Base-by-base conservation (phyloP, 1,140 invertebrate genomes). In the Pemphigus obesinymphae region DNA sequence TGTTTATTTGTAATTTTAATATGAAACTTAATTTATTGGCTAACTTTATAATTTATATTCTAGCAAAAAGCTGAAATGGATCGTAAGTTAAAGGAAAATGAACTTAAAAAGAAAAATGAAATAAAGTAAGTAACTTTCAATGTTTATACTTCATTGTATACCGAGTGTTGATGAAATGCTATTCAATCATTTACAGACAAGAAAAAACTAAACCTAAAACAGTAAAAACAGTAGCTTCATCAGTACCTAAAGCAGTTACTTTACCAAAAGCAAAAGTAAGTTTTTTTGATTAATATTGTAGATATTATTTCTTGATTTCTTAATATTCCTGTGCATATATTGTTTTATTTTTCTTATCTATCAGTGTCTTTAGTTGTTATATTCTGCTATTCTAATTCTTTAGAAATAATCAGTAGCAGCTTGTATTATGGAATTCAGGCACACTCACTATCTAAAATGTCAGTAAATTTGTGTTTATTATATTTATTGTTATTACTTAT, bases 31-130 rank as follows among this genome's bases (percentile, higher is more conserved):
- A n/a, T n/a, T n/a, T n/a, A 13, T 55, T n/a, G n/a, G 17, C 5
- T 10, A 66, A 10, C 3, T 37, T 66, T n/a, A 17, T 37, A n/a
- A n/a, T 34, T 8, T 20, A 1, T 66, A 37, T 66, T 50, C 0
- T 40, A 76, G 73, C 50, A 58, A 76, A 40, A 76, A 40, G 6
- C 17, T 15, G 73, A 76, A 58, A 17, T 43, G 20, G 26, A 63
- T 10, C 55, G 34, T 0, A 20, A 43, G 6, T 8, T 78, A 7
- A 80, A 80, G 40, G 76, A 80, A 26, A 29, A 80, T 45, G 76
- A 80, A 63, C 40, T 58, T 7, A 80, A 80, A 31, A 80, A 80
- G 76, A 61, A 61, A 78, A 15, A 10, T 11, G 37, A 80, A 43
- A 11, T 61, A 58, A 37, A 23, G 50, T 61, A 80, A 40, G 23